Conservation (phyloP, 2,888 invertebrate species). For the Eupithecia insigniata region DNA sequence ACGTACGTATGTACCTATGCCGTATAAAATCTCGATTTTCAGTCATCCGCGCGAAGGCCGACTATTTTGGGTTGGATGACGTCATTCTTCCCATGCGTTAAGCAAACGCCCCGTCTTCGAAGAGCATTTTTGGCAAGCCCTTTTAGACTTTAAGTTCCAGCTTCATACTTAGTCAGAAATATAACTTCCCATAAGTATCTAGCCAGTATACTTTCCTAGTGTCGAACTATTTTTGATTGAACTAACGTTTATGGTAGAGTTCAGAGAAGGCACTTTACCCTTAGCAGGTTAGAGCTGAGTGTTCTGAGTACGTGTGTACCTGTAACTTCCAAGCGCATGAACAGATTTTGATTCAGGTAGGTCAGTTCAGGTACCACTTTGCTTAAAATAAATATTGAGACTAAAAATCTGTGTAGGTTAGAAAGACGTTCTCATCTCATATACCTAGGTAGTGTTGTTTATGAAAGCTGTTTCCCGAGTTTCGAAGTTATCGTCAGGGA, state of each 20-base stretch:
- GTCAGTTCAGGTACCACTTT: no score
- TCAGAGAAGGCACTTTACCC: neutral
- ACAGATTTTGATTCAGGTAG: no score
- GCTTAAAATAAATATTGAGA: no score
- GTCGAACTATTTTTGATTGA: neutral
- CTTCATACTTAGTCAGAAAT: neutral
- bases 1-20: conserved; percentile 45
- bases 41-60: conserved; percentile 73
- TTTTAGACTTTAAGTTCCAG: conserved; percentile 9
- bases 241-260: neutral
- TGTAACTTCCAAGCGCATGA: no score
- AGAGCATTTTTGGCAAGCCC: conserved; percentile 36
- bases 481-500: no score
- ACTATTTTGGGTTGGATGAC: conserved; percentile 67
- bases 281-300: no score
- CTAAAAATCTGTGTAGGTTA: no score
- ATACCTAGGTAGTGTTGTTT: no score
- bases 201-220: neutral
- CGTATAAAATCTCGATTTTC: conserved; percentile 60
- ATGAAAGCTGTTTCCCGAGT: no score
- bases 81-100: conserved; percentile 70
- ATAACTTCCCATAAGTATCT: neutral
- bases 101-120: conserved; percentile 41
- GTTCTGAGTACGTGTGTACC: no score
- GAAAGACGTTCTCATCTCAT: no score